A percentile compares a stretch with the other conserved stretches of the same genome.
Evolutionary conservation across 2,113 vertebrate species (phyloP).

Genomic region (Galeopterus variegatus): DNA sequence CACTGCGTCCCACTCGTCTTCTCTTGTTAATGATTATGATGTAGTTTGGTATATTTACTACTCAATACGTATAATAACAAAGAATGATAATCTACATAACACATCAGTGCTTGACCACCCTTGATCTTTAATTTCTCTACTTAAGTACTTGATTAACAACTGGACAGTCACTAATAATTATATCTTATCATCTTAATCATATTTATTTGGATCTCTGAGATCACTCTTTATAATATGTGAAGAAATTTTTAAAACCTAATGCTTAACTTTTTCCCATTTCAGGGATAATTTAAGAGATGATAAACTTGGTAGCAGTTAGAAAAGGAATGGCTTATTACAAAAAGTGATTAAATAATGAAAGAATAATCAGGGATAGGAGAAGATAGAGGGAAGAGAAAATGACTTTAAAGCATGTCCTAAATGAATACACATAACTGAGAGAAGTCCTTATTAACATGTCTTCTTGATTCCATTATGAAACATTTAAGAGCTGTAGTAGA

Average conservation of each 20-base stretch:
- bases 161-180: neutral
- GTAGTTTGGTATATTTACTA: neutral
- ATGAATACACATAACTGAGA: neutral
- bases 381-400: neutral
- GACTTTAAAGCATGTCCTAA: neutral
- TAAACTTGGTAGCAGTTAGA: conserved; percentile 3
- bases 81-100: conserved; percentile 40
- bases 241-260: conserved; percentile 25
- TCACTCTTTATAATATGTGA: conserved; percentile 1
- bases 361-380: neutral
- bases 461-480: neutral
- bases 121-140: conserved; percentile 32
- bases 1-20: neutral
- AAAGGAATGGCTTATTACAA: conserved; percentile 36
- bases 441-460: neutral
- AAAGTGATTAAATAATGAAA: conserved; percentile 30
- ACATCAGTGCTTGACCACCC: neutral
- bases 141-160: conserved; percentile 18
- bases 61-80: conserved; percentile 7
- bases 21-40: neutral
- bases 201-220: neutral
- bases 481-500: neutral
- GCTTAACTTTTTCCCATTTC: neutral
- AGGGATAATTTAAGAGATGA: conserved; percentile 47
- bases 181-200: neutral